Percentiles rank a stretch among this genome's conserved stretches.
Conservation (phyloP, 2,797 vertebrate species). For the Borostomias antarcticus region DNA sequence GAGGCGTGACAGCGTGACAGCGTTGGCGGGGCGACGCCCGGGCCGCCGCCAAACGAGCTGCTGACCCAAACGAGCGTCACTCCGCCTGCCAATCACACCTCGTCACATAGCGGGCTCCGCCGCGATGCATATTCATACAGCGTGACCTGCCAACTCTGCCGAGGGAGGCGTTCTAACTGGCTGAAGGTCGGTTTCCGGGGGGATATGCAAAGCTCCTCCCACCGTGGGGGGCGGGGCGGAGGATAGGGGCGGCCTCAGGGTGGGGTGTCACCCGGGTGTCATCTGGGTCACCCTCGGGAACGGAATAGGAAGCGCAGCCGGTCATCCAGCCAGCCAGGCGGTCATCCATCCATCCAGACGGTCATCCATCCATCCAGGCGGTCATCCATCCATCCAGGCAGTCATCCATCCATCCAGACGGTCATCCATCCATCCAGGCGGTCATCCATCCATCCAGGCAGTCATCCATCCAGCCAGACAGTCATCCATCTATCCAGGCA, state of each 20-base stretch:
- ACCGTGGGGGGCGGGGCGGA: no score
- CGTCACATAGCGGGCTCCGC: conserved; percentile 28
- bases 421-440: conserved; percentile 15
- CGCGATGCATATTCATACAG: conserved; percentile 38
- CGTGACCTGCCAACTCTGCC: conserved; percentile 7
- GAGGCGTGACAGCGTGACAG: conserved; percentile 10
- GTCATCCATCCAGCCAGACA: no score
- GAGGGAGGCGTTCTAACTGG: conserved; percentile 54
- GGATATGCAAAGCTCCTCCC: conserved; percentile 53
- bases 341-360: no score
- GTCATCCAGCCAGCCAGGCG: no score
- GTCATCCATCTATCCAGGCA: no score
- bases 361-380: no score
- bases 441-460: conserved; percentile 52
- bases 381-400: no score
- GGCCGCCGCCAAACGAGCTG: conserved; percentile 22
- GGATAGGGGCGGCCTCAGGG: conserved; percentile 44
- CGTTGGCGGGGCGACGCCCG: conserved; percentile 19
- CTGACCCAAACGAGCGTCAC: conserved; percentile 33
- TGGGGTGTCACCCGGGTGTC: conserved; percentile 37
- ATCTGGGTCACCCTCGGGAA: conserved; percentile 30
- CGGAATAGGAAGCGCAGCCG: background rate
- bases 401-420: no score
- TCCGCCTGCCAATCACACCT: conserved; percentile 35
- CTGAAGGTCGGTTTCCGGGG: conserved; percentile 28